These are phyloP conservation scores for Halictus rubicundus DNA, from an alignment of 1,140 invertebrate genomes.

Conservation along the genomic window DNA sequence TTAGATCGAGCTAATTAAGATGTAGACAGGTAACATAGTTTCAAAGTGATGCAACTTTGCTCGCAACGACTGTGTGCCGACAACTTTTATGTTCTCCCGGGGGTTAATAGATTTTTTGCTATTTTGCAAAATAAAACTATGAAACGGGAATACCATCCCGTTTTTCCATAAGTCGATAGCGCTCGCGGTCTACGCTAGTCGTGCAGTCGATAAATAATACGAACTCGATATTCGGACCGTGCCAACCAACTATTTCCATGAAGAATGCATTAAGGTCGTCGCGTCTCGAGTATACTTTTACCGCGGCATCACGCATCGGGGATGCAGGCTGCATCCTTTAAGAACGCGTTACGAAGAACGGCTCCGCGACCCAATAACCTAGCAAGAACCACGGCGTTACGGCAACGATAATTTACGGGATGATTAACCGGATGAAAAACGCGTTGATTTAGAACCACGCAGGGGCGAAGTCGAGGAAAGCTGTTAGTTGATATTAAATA, in stretches of 20 bases:
- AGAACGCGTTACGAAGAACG: constrained; percentile 9
- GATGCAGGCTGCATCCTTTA: constrained; percentile 18
- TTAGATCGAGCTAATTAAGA: no score
- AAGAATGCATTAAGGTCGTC: constrained; percentile 44
- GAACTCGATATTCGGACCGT: constrained; percentile 38
- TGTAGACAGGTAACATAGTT: no score
- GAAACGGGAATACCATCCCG: no score
- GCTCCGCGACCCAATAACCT: constrained; percentile 4
- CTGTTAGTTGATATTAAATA: background rate
- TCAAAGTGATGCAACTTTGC: no score
- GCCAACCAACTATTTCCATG: constrained; percentile 39
- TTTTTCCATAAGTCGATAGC: background rate
- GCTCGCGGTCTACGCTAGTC: background rate
- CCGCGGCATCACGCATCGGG: constrained; percentile 8
- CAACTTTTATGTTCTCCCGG: background rate
- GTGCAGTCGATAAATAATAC: constrained; percentile 30
- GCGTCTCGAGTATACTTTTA: constrained; percentile 34
- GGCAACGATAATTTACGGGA: background rate
- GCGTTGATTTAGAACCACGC: background rate
- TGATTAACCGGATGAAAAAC: constrained; percentile 3
- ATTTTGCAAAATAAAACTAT: no score
- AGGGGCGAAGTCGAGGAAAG: background rate
- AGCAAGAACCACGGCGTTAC: background rate
- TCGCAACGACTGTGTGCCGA: no score
- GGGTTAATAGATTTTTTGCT: background rate